These are phyloP conservation scores for Hozukius guyotensis DNA, from an alignment of 2,797 vertebrate genomes.

Conservation along the genomic window DNA sequence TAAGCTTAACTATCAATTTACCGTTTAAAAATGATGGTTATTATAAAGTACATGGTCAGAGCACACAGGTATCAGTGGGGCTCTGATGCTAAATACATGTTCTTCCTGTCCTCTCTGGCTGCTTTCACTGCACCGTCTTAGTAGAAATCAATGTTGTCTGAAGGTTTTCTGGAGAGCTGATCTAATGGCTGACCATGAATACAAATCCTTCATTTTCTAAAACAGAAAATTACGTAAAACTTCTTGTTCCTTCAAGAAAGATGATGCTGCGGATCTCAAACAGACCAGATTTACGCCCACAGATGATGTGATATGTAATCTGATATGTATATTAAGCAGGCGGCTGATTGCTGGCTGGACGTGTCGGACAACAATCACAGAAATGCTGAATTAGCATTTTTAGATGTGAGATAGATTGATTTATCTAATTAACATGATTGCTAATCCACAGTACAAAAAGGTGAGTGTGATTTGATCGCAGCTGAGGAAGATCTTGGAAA, in stretches of 20 bases:
- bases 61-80: too few relatives aligned
- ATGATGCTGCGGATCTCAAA: slow-evolving; percentile 13
- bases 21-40: too few relatives aligned
- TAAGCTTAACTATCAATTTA: too few relatives aligned
- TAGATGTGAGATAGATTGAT: not conserved
- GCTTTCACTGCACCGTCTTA: not conserved
- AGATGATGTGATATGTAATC: not conserved
- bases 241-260: not conserved
- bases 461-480: not conserved
- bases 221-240: not conserved
- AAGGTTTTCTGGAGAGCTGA: not conserved
- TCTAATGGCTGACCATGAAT: not conserved
- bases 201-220: not conserved
- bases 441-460: not conserved
- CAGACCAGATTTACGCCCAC: not conserved
- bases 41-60: not conserved
- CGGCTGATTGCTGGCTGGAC: not conserved
- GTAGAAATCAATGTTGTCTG: too few relatives aligned
- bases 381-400: not conserved
- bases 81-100: not conserved
- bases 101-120: slow-evolving; percentile 4
- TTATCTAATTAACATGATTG: not conserved
- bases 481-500: not conserved
- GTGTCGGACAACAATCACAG: not conserved
- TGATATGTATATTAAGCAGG: not conserved